Evolutionary conservation across 1,140 invertebrate genomes (phyloP).

Genomic region (Panulirus ornatus): DNA sequence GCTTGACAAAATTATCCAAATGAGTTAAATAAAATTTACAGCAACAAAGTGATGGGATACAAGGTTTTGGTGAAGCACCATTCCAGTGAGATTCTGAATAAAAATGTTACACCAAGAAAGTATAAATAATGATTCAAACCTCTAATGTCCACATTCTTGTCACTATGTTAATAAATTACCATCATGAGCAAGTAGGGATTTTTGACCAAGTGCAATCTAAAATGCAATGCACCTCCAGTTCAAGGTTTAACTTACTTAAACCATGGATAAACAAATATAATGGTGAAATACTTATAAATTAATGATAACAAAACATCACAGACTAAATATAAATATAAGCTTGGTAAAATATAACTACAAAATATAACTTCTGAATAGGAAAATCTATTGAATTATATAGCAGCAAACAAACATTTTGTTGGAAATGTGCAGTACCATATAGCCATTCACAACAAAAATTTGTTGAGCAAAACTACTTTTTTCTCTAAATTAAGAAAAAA

Average conservation of each 20-base stretch:
- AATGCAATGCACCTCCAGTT: conserved; percentile 11
- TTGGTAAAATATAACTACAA: conserved; percentile 10
- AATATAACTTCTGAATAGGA: conserved; percentile 45
- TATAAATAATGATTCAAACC: neutral
- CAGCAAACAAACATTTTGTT: conserved; percentile 23
- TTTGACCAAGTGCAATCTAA: neutral
- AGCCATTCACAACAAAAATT: neutral
- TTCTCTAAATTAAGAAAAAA: neutral
- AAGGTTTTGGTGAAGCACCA: neutral
- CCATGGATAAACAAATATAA: neutral
- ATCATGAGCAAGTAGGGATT: neutral
- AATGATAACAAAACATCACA: conserved; percentile 61
- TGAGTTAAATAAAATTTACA: neutral
- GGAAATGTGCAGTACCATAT: neutral
- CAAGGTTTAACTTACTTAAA: neutral
- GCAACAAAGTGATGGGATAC: neutral
- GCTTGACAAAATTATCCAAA: no score
- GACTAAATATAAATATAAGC: conserved; percentile 34
- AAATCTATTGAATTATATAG: neutral
- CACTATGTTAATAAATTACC: neutral
- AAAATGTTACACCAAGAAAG: neutral
- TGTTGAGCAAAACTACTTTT: neutral
- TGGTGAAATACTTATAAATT: neutral
- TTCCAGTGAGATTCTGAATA: conserved; percentile 1
- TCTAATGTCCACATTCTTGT: neutral